A percentile compares a stretch with the other conserved stretches of the same genome.
phyloP scores from a whole-genome alignment of 2,797 vertebrate species.

The Leptoclinus maculatus region DNA sequence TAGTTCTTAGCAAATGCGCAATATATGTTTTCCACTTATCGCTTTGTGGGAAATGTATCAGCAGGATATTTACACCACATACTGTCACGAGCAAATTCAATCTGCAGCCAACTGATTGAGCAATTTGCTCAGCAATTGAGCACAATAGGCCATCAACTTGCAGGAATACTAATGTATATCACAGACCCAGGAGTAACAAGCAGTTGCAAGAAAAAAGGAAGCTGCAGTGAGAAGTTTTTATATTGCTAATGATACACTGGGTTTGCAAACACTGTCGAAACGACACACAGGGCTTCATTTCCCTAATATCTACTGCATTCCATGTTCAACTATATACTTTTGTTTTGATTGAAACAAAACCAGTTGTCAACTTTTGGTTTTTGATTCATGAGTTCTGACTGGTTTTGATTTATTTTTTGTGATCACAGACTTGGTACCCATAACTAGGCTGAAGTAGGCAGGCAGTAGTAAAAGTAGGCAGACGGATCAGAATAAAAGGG shows the following conservation, averaged over 20 bases:
- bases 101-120: slow-evolving; percentile 75
- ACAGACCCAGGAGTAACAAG: slow-evolving; percentile 28
- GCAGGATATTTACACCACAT: slow-evolving; percentile 73
- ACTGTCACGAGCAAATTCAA: slow-evolving; percentile 77
- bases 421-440: no score
- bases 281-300: background rate
- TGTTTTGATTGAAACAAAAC: background rate
- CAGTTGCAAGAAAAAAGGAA: slow-evolving; percentile 25
- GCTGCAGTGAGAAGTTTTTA: slow-evolving; percentile 17
- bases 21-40: slow-evolving; percentile 46
- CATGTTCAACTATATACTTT: background rate
- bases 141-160: slow-evolving; percentile 69
- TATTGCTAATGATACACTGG: slow-evolving; percentile 33
- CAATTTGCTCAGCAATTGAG: slow-evolving; percentile 75
- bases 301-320: background rate
- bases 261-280: slow-evolving; percentile 8
- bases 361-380: no score
- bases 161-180: slow-evolving; percentile 69
- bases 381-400: no score
- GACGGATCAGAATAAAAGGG: no score
- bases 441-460: no score
- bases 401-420: no score
- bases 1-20: slow-evolving; percentile 33
- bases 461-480: no score
- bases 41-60: slow-evolving; percentile 59